These are phyloP conservation scores for Mastomys natalensis DNA, from an alignment of 2,113 vertebrate species.

Conservation along the genomic window DNA sequence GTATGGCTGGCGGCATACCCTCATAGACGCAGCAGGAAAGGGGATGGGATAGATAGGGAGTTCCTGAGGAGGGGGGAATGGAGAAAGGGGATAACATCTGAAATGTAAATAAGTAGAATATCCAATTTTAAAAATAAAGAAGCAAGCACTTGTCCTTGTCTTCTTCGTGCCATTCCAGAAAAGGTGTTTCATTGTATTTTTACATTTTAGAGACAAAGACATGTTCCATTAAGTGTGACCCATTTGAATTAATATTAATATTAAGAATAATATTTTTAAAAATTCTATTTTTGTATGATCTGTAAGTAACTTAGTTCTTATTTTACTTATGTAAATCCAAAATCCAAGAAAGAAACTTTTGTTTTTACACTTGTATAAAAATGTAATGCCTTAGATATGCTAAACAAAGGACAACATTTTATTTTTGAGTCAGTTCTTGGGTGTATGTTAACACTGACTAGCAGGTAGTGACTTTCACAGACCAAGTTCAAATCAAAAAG, in stretches of 20 bases:
- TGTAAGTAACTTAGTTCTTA: background rate
- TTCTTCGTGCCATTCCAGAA: background rate
- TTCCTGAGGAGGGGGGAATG: too few species aligned
- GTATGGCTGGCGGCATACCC: too few species aligned
- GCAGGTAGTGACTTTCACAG: slow-evolving; percentile 13
- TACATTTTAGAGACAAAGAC: slow-evolving; percentile 29
- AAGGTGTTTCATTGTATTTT: background rate
- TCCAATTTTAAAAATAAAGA: too few species aligned
- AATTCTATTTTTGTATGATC: background rate
- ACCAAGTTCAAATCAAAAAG: background rate
- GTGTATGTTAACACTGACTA: background rate
- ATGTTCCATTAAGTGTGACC: background rate
- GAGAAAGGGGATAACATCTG: too few species aligned
- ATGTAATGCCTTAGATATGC: slow-evolving; percentile 2
- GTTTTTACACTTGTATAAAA: background rate
- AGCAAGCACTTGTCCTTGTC: background rate
- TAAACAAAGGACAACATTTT: background rate
- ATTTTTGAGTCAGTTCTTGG: background rate
- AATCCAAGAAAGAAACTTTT: background rate
- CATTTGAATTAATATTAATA: background rate
- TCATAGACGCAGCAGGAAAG: too few species aligned
- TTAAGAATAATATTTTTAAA: background rate
- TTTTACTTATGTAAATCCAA: background rate
- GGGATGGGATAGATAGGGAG: too few species aligned
- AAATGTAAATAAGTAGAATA: too few species aligned